Base-by-base conservation (phyloP, 37 sponge, comb jelly and placozoan genomes). In the Haliclona indistincta region DNA sequence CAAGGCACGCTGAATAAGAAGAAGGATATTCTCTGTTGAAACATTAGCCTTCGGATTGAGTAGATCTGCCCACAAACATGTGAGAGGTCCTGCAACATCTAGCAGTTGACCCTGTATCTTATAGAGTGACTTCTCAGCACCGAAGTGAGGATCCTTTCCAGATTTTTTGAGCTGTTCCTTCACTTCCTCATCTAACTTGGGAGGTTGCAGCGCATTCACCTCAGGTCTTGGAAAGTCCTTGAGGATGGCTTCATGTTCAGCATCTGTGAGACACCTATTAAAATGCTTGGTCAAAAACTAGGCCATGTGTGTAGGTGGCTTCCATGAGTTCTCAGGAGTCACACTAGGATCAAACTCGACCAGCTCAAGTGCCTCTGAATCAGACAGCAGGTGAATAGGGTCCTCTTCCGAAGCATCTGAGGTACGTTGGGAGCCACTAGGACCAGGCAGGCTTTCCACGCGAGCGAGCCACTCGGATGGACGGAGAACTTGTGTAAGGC, bases 141-240 rank as follows among this genome's bases (percentile, higher is more conserved):
- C 70, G 45, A 69, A 72, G 25, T 72, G 73, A 58, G 73, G 56
- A 35, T 72, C 56, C 38, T 72, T 54, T 3, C 47, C 73, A 7
- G 52, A 35, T 17, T 5, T 42, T 33, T 60, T 38, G 25, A 71
- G 37, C 35, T 71, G 73, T 28, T 71, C 73, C 3, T 43, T 44
- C 3, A 53, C 55, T 3, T 71, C 56, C 10, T 44, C 56, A 7
- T 44, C 73, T 13, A 71, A 25, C 13, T 71, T 71, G 5, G 49
- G 70, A 36, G 70, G 20, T 23, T 19, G 39, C 29, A n/a, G 7
- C 36, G 32, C 38, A 29, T 30, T 58, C 8, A 13, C n/a, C 61
- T 58, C n/a, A 30, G 61, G 8, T 30, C 30, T 13, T 58, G n/a
- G 61, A 6, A n/a, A n/a, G n/a, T 29, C 30, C 61, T 58, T 7